Percentiles rank a stretch among this genome's conserved stretches.
phyloP scores from a whole-genome alignment of 2,888 invertebrate species.

The Hydropsyche betteni region DNA sequence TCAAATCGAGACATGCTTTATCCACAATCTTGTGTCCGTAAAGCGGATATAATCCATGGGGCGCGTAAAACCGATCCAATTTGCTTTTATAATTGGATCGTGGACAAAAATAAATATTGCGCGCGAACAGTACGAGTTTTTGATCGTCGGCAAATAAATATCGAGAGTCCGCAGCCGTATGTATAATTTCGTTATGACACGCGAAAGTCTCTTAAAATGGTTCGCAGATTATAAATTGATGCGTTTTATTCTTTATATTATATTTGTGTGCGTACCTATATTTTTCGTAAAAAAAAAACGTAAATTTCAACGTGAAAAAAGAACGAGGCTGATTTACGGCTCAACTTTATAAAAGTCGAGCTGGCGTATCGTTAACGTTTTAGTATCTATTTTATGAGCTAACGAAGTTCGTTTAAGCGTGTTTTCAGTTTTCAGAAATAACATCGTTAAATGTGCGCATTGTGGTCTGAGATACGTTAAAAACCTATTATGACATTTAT shows the following conservation, averaged over 20 bases:
- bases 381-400: background rate
- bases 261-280: no score
- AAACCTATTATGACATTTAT: no score
- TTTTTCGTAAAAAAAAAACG: no score
- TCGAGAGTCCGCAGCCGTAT: no score
- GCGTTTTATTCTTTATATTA: no score
- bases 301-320: no score
- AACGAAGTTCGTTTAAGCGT: constrained; percentile 6
- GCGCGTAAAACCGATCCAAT: constrained; percentile 30
- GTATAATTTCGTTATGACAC: no score
- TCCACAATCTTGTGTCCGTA: constrained; percentile 20
- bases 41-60: constrained; percentile 19
- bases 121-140: constrained; percentile 6
- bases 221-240: no score
- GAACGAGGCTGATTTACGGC: constrained; percentile 1
- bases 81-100: constrained; percentile 36
- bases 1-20: constrained; percentile 25
- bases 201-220: no score
- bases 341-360: constrained; percentile 19
- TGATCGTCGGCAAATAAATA: constrained; percentile 16
- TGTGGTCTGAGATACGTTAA: no score
- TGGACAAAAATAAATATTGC: constrained; percentile 29
- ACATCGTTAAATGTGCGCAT: constrained; percentile 12
- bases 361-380: constrained; percentile 9
- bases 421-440: constrained; percentile 19